Evolutionary conservation across 1,140 invertebrate species (phyloP).

Genomic region (Oedothorax gibbosus): DNA sequence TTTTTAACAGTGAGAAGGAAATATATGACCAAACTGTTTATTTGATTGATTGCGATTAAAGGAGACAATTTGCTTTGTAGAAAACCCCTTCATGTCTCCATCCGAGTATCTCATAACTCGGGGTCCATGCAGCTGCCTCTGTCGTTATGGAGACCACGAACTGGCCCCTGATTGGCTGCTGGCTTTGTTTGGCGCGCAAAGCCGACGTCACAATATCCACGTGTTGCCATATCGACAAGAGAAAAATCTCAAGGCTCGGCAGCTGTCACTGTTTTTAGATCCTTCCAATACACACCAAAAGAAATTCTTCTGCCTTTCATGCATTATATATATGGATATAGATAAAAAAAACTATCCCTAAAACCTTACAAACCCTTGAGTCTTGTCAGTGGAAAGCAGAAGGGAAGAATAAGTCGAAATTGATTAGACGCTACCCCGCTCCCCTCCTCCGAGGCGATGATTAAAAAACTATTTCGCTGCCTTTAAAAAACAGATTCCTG

Average conservation of each 20-base stretch:
- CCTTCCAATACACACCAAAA: constrained; percentile 51
- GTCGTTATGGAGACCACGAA: constrained; percentile 58
- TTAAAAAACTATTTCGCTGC: constrained; percentile 56
- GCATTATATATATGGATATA: constrained; percentile 9
- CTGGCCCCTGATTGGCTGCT: constrained; percentile 47
- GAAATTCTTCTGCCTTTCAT: constrained; percentile 32
- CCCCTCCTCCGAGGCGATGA: constrained; percentile 14
- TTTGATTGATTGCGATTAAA: neutral
- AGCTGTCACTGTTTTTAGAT: constrained; percentile 59
- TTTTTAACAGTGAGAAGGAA: too few relatives aligned
- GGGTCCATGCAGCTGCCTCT: constrained; percentile 49
- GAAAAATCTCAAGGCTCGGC: constrained; percentile 47
- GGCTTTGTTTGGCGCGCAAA: constrained; percentile 36
- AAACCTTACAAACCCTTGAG: constrained; percentile 42
- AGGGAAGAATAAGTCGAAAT: constrained; percentile 50
- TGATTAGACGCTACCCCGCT: constrained; percentile 48
- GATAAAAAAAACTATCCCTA: constrained; percentile 1
- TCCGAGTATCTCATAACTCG: constrained; percentile 54
- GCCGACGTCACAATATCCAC: constrained; percentile 55
- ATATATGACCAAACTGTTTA: too few relatives aligned
- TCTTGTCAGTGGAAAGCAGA: constrained; percentile 45
- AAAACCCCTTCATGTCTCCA: constrained; percentile 41
- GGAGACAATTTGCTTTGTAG: constrained; percentile 5
- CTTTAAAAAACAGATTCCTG: constrained; percentile 51
- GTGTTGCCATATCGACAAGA: constrained; percentile 59